phyloP scores from a whole-genome alignment of 2,888 invertebrate genomes.

The Seira sanloemensis region DNA sequence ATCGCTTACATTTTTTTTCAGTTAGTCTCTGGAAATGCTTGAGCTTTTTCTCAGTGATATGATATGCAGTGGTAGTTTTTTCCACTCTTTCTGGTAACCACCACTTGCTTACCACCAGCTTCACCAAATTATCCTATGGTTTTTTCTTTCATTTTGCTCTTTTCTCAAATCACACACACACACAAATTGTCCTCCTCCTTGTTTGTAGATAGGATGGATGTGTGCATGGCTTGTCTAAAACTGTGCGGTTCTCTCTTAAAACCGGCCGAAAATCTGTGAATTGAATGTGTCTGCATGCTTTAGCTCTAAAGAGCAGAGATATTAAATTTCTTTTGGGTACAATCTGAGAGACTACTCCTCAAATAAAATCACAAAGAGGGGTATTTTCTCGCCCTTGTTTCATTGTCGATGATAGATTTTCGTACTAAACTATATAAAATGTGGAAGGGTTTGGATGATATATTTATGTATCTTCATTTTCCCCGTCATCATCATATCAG shows the following conservation, averaged over 20 bases:
- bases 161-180: constrained; percentile 19
- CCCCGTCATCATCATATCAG: too few species aligned
- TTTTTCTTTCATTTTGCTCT: neutral
- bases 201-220: constrained; percentile 2
- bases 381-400: too few species aligned
- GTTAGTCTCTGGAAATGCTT: neutral
- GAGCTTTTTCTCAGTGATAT: constrained; percentile 24
- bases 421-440: too few species aligned
- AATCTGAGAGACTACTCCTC: neutral
- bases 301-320: neutral
- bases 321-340: constrained; percentile 38
- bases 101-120: constrained; percentile 47
- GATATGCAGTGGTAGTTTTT: too few species aligned
- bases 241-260: too few species aligned
- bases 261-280: constrained; percentile 41
- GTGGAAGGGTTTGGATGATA: too few species aligned
- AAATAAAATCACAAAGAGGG: neutral
- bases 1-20: neutral
- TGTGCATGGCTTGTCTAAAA: neutral
- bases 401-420: too few species aligned
- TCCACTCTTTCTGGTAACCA: too few species aligned
- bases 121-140: neutral
- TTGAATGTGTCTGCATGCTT: constrained; percentile 46
- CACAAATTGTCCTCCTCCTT: too few species aligned
- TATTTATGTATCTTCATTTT: too few species aligned